These are phyloP conservation scores for Ectemnius cavifrons DNA, from an alignment of 2,888 invertebrate genomes.

Conservation along the genomic window DNA sequence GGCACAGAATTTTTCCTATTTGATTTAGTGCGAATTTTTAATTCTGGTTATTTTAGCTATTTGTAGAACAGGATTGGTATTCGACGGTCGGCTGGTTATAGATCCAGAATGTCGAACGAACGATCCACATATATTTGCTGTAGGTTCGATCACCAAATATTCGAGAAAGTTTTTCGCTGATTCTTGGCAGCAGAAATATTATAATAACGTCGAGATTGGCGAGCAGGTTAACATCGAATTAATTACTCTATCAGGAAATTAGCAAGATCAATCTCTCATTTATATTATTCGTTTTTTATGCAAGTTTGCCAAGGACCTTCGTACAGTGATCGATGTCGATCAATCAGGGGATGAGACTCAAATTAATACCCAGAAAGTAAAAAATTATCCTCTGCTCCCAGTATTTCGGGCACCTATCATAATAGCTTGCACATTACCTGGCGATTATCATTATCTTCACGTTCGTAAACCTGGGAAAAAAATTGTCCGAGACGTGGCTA, in stretches of 20 bases:
- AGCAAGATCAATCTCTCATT: background rate
- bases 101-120: constrained; percentile 82
- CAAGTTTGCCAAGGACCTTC: constrained; percentile 60
- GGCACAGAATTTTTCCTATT: background rate
- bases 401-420: constrained; percentile 75
- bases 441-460: constrained; percentile 82
- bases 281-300: background rate
- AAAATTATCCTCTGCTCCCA: constrained; percentile 46
- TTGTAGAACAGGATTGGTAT: constrained; percentile 80
- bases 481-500: constrained; percentile 80
- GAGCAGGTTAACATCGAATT: constrained; percentile 78
- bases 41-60: constrained; percentile 77
- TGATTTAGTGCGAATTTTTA: background rate
- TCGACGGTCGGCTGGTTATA: constrained; percentile 84
- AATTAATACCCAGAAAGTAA: too few species aligned
- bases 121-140: constrained; percentile 83
- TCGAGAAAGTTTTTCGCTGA: constrained; percentile 81
- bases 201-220: constrained; percentile 83
- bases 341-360: constrained; percentile 1
- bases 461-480: constrained; percentile 81
- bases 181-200: constrained; percentile 80
- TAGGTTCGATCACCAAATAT: constrained; percentile 83
- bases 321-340: constrained; percentile 43
- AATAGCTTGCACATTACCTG: constrained; percentile 80
- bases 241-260: background rate